Evolutionary conservation across 2,888 invertebrate species (phyloP), one percentile per base, ranked within the genome.

Genomic region (Neoaliturus tenellus): DNA sequence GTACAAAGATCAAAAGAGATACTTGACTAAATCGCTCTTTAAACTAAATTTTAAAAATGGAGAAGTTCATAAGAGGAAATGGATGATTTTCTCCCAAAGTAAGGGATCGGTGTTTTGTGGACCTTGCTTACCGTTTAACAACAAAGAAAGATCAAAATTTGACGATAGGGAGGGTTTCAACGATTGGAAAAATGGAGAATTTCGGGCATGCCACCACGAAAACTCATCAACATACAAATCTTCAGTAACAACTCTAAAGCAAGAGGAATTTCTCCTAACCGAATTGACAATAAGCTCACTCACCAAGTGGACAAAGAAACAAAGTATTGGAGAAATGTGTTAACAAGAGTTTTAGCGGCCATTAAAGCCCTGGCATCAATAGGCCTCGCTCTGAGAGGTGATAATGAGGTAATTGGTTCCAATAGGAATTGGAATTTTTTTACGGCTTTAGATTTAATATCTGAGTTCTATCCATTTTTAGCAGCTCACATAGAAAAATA

Each of bases 111-210:
- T 80, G 48, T 80, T 25, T 80, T 80, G 48, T 80, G 48, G 80
- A 23, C 80, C 80, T 80, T 80, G 80, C 51, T 80, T 80, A 51
- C 51, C 31, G 28, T 51, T 80, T 80, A 80, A 80, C 20, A 25
- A 1, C 33, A 80, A 80, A 80, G 80, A 69, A 12, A 31, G 17
- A 33, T 69, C 69, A 5, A 31, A 69, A 69, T 69, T 69, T 69
- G 69, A 80, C 20, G 5, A 31, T n/a, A 80, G 55, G 55, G 31
- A 80, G 14, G 80, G 51, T 80, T 55, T 55, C 25, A 80, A 80
- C 8, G 78, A 48, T 25, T 78, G 78, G 78, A 78, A 78, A 78
- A 78, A 48, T 78, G 78, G 48, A 23, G 48, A 78, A 48, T 23
- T 14, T 41, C 78, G 78, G 20, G 78, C 51, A 4, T 25, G 25